Evolutionary conservation across 2,113 vertebrate species (phyloP).

Genomic region (Tragelaphus scriptus): DNA sequence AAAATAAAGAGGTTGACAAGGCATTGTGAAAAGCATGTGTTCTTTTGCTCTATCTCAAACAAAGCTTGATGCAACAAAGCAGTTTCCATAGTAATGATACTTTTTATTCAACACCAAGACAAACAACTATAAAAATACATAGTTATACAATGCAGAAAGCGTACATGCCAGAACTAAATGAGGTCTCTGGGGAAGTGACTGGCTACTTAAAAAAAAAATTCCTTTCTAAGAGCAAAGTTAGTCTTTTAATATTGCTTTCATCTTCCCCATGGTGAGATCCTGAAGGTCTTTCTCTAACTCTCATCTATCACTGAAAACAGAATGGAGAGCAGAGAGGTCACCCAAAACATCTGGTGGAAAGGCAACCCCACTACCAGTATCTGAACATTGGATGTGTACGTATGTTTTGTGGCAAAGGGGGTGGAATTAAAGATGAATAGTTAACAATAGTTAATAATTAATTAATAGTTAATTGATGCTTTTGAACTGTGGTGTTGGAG

Average conservation of each 20-base stretch:
- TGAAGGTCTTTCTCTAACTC: background rate
- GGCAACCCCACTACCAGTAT: background rate
- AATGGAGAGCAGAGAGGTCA: background rate
- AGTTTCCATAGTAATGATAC: conserved; percentile 41
- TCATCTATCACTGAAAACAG: background rate
- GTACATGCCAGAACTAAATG: background rate
- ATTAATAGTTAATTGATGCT: too few species aligned
- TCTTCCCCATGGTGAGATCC: background rate
- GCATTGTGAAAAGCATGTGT: conserved; percentile 4
- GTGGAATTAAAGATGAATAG: background rate
- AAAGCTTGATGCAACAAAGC: conserved; percentile 9
- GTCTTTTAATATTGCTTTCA: background rate
- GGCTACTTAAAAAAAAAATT: background rate
- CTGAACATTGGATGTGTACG: background rate
- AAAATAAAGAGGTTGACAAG: conserved; percentile 1
- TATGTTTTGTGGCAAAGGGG: background rate
- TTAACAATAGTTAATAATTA: too few species aligned
- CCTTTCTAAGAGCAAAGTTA: background rate
- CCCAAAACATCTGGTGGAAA: background rate
- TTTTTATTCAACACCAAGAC: conserved; percentile 32
- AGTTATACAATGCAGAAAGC: background rate
- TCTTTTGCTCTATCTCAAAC: conserved; percentile 42
- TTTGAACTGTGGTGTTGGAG: too few species aligned
- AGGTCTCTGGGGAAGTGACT: background rate
- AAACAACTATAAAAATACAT: conserved; percentile 49